Evolutionary conservation across 2,113 vertebrate genomes (phyloP).

Genomic region (Brachyistius frenatus): DNA sequence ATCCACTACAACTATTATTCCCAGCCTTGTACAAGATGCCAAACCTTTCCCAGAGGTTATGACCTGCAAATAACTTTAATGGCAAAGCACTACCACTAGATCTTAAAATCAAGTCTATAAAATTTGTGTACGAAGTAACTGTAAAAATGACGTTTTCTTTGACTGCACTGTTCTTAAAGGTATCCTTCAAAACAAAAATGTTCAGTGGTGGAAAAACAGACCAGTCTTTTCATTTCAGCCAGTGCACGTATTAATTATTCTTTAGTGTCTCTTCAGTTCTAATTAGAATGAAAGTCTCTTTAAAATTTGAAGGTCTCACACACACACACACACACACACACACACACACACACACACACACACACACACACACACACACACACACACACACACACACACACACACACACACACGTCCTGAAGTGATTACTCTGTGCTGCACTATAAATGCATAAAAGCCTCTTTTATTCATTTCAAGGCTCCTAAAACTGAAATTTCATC

Average conservation of each 20-base stretch:
- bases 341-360: neutral
- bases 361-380: too few species aligned
- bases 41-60: neutral
- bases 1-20: neutral
- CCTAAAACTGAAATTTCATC: conserved; percentile 32
- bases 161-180: neutral
- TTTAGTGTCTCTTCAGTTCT: neutral
- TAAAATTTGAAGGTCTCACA: conserved; percentile 23
- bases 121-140: neutral
- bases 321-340: neutral
- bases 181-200: conserved; percentile 2
- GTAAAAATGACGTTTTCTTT: neutral
- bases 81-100: neutral
- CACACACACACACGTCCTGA: neutral
- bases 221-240: too few species aligned
- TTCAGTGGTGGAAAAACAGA: neutral
- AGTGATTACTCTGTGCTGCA: conserved; percentile 30
- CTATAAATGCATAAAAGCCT: conserved; percentile 29
- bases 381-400: neutral
- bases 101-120: neutral
- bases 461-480: conserved; percentile 34
- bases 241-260: neutral
- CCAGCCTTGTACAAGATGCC: neutral
- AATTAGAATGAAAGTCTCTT: conserved; percentile 16
- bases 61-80: neutral